Base-by-base conservation (phyloP, 1,140 invertebrate species). In the Drosophila parabipectinata region DNA sequence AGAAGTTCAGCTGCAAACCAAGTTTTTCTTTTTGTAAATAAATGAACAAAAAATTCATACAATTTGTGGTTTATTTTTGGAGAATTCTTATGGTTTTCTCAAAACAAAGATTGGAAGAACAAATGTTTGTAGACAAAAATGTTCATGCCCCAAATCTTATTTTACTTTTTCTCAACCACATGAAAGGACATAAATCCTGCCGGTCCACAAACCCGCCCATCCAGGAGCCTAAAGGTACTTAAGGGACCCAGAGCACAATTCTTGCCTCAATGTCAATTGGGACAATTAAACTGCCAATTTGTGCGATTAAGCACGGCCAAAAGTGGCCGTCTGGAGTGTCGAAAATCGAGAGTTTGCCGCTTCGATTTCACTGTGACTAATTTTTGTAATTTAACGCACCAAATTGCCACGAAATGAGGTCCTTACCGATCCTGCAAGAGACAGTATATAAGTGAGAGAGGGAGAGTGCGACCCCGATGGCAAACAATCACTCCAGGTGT, bases 401-500 rank as follows among this genome's bases (percentile, higher is more conserved):
- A 91, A 91, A 90, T 91, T 91, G 90, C 79, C 72, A 60, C 77
- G 81, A 85, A 85, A 55, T 57, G 51, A 14, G 44, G 62, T 52
- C 47, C 37, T 24, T 45, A 21, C 14, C 0, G 18, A 14, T 52
- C 47, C 47, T 60, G 50, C 2, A 14, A 14, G 30, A 44, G 48
- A 26, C 14, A 30, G 18, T 6, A 4, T 44, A 24, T 21, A 21
- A 51, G 50, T 18, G 26, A 60, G 47, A 9, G 48, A 21, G 44
- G 12, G 6, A 39, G 45, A 21, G 26, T 12, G 48, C n/a, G 48
- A 53, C n/a, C 28, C 39, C 28, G 34, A 55, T 34, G 63, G 52
- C 76, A 61, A 82, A 75, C 73, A 91, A 82, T 91, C 90, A 90
- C 82, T 91, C 90, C 90, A 91, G 90, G 90, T 91, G 90, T 91